Evolutionary conservation across 2,797 vertebrate species (phyloP).

Genomic region (Eulemur mongoz): DNA sequence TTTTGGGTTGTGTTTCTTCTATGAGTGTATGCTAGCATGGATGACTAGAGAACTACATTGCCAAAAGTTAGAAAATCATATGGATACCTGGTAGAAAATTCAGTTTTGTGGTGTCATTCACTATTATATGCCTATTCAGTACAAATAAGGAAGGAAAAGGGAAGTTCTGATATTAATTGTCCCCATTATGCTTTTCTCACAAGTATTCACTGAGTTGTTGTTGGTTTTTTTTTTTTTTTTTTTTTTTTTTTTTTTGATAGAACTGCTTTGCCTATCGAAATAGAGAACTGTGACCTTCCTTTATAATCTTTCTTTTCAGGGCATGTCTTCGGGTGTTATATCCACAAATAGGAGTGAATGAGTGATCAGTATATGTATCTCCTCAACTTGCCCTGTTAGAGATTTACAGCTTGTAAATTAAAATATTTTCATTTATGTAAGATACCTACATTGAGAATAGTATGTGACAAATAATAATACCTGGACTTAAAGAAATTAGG

Average conservation of each 20-base stretch:
- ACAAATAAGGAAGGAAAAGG: background rate
- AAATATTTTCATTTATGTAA: background rate
- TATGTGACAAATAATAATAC: background rate
- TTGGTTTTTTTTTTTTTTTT: background rate
- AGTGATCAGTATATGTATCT: background rate
- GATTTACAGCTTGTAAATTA: background rate
- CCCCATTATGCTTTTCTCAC: background rate
- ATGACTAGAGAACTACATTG: background rate
- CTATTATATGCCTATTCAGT: background rate
- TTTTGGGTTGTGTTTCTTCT: background rate
- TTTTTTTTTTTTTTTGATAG: background rate
- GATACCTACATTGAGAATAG: background rate
- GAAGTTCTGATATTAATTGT: background rate
- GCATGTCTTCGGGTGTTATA: background rate
- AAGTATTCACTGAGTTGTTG: background rate
- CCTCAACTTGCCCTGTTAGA: background rate
- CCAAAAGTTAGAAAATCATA: background rate
- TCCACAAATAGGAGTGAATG: background rate
- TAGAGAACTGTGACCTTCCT: background rate
- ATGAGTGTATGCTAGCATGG: background rate
- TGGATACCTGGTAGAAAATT: background rate
- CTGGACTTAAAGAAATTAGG: background rate
- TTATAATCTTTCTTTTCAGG: background rate
- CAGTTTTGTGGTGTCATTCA: background rate
- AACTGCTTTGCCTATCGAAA: background rate